phyloP scores from a whole-genome alignment of 2,797 vertebrate genomes.

The Siniperca undulata region DNA sequence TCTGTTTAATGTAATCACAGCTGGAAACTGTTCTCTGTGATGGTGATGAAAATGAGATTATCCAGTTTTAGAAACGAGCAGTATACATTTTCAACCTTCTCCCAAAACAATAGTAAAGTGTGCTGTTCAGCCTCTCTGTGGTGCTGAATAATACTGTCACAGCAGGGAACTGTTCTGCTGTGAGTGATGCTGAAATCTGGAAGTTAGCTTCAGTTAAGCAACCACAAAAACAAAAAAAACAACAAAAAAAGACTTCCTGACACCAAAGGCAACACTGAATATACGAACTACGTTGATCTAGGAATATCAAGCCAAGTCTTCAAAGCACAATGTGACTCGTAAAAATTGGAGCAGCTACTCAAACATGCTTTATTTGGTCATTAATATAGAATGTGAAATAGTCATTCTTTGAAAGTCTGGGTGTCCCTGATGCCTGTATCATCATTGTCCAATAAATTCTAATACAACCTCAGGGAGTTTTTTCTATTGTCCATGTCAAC shows the following conservation, averaged over 20 bases:
- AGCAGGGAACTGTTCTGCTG: constrained; percentile 33
- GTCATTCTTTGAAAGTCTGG: neutral
- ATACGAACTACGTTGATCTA: neutral
- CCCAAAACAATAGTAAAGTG: constrained; percentile 38
- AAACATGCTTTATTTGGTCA: neutral
- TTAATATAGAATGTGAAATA: neutral
- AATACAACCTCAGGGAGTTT: neutral
- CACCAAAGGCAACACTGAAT: constrained; percentile 14
- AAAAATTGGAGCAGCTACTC: neutral
- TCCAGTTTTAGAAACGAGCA: constrained; percentile 28
- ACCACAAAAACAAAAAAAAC: constrained; percentile 7
- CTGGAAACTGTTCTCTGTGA: constrained; percentile 44
- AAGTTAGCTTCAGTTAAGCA: constrained; percentile 13
- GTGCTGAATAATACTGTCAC: constrained; percentile 33
- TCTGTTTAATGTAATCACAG: constrained; percentile 58
- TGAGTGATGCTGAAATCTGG: constrained; percentile 28
- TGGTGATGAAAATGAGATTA: constrained; percentile 51
- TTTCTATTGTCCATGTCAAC: constrained; percentile 17
- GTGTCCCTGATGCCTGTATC: constrained; percentile 6
- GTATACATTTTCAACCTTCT: constrained; percentile 25
- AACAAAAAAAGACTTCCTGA: neutral
- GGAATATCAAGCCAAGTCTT: constrained; percentile 18
- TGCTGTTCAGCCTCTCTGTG: constrained; percentile 6
- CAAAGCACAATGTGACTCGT: constrained; percentile 16
- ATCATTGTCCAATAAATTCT: constrained; percentile 12